A percentile compares a stretch with the other conserved stretches of the same genome.
Evolutionary conservation across 1,140 invertebrate species (phyloP).

Genomic region (Bombus cullumanus): DNA sequence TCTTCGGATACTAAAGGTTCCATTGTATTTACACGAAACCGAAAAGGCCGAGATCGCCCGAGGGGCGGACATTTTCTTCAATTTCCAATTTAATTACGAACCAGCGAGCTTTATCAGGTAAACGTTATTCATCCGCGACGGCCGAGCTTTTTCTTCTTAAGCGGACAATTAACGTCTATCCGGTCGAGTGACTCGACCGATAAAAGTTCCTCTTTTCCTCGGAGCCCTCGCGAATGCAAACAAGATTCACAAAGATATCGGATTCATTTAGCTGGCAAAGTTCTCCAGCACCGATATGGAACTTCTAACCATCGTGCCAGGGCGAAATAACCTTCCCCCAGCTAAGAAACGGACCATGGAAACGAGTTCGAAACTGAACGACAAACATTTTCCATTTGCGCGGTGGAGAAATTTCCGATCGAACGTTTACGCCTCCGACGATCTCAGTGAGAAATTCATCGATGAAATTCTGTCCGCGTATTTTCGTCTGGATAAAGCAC

Average conservation of each 20-base stretch:
- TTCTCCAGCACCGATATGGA: neutral
- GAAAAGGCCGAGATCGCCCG: neutral
- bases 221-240: constrained; percentile 13
- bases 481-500: too few species aligned
- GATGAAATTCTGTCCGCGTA: too few species aligned
- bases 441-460: neutral
- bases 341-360: neutral
- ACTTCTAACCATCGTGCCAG: neutral
- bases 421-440: constrained; percentile 26
- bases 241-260: constrained; percentile 22
- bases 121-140: neutral
- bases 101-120: neutral
- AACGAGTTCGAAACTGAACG: neutral
- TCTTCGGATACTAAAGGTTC: neutral
- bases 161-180: constrained; percentile 7
- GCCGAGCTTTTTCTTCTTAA: neutral
- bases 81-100: neutral
- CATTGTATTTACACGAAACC: neutral
- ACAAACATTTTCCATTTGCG: constrained; percentile 22
- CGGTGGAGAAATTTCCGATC: neutral
- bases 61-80: neutral
- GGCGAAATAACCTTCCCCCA: neutral
- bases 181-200: neutral
- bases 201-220: constrained; percentile 1
- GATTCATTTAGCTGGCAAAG: constrained; percentile 9